These are phyloP conservation scores for Diadema setosum DNA, from an alignment of 35 echinoderm and acorn worm genomes.

Conservation along the genomic window DNA sequence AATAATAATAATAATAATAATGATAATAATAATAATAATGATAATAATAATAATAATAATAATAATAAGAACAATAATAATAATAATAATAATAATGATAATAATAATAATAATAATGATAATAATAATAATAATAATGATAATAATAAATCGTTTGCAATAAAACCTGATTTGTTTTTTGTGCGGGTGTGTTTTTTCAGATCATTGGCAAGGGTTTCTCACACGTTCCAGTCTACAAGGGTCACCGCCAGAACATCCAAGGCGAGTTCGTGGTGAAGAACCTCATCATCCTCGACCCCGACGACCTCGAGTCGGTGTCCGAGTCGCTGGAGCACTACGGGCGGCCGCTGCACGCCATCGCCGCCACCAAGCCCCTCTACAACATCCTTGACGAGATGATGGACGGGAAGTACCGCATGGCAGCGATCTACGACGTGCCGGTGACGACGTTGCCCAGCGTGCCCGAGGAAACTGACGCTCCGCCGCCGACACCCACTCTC, in stretches of 20 bases:
- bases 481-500: not conserved
- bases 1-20: too few relatives aligned
- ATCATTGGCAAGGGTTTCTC: slow-evolving; percentile 58
- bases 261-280: slow-evolving; percentile 61
- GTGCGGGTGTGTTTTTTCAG: too few relatives aligned
- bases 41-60: too few relatives aligned
- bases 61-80: too few relatives aligned
- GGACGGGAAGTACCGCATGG: slow-evolving; percentile 58
- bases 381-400: slow-evolving; percentile 65
- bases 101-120: not conserved
- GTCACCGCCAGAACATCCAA: slow-evolving; percentile 12
- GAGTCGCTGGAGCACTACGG: slow-evolving; percentile 37
- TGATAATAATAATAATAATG: too few relatives aligned
- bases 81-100: not conserved
- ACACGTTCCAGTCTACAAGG: slow-evolving; percentile 52
- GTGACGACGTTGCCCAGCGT: not conserved
- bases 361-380: slow-evolving; percentile 53
- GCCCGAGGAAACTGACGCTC: not conserved
- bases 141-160: too few relatives aligned
- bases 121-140: too few relatives aligned
- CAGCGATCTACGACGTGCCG: slow-evolving; percentile 9
- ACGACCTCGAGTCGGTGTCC: not conserved
- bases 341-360: slow-evolving; percentile 26
- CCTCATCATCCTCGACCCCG: slow-evolving; percentile 50
- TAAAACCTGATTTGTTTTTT: too few relatives aligned